Evolutionary conservation across 2,888 invertebrate species (phyloP).

Genomic region (Seira musarum): DNA sequence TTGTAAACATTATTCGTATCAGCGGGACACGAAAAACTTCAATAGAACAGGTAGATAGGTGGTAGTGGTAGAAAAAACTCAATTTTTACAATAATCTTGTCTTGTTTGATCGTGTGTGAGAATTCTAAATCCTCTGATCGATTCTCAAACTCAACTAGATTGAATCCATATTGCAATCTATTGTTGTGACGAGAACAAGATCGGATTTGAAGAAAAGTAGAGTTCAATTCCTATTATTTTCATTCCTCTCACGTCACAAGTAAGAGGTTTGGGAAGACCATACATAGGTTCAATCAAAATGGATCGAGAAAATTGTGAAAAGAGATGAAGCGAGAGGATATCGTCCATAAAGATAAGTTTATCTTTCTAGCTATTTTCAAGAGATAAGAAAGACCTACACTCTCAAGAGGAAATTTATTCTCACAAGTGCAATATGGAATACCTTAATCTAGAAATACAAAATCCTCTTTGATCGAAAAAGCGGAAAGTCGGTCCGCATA

Average conservation of each 20-base stretch:
- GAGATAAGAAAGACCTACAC: conserved; percentile 19
- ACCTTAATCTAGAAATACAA: too few species aligned
- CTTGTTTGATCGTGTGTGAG: too few species aligned
- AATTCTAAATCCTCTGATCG: too few species aligned
- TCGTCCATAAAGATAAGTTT: conserved; percentile 50
- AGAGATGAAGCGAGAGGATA: conserved; percentile 9
- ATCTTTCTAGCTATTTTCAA: conserved; percentile 28
- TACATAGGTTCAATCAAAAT: conserved; percentile 51
- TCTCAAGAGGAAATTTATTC: conserved; percentile 14
- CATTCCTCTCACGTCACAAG: conserved; percentile 42
- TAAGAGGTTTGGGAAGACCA: conserved; percentile 43
- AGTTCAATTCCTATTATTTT: conserved; percentile 39
- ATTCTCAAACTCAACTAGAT: too few species aligned
- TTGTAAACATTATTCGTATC: too few species aligned
- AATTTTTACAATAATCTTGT: too few species aligned
- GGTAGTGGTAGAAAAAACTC: too few species aligned
- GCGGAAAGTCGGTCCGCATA: too few species aligned
- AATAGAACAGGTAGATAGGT: too few species aligned
- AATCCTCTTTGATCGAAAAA: conserved; percentile 5
- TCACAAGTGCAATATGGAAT: conserved; percentile 9
- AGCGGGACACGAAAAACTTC: too few species aligned
- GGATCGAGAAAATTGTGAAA: conserved; percentile 36
- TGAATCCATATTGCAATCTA: too few species aligned
- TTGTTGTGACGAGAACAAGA: too few species aligned
- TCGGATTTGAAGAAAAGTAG: conserved; percentile 18